Percentiles rank a stretch among this genome's conserved stretches.
phyloP scores from a whole-genome alignment of 2,113 vertebrate species.

The Ptilorrhoa leucosticta region DNA sequence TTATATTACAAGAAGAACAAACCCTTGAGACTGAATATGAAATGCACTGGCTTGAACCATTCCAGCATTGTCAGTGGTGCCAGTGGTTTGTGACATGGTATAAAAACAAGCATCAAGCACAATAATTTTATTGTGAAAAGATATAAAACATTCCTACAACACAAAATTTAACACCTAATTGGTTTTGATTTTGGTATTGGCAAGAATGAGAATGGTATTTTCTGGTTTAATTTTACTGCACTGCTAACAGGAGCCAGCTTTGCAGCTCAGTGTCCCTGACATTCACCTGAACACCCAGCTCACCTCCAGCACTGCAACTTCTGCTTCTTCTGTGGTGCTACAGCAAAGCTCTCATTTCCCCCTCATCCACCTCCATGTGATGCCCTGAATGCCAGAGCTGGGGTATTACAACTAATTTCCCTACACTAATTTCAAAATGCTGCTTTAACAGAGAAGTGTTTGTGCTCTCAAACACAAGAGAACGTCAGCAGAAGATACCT shows the following conservation, averaged over 20 bases:
- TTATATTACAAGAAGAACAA: neutral
- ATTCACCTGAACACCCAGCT: neutral
- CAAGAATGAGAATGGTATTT: neutral
- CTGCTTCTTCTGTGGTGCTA: neutral
- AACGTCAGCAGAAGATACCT: neutral
- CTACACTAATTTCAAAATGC: neutral
- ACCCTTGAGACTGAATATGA: neutral
- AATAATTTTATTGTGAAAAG: neutral
- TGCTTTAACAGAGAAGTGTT: accelerated
- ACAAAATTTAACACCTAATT: neutral
- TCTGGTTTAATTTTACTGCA: neutral
- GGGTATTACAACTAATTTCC: neutral
- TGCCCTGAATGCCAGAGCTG: neutral
- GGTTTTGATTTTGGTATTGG: neutral
- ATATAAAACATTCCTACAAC: neutral
- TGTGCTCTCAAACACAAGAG: neutral
- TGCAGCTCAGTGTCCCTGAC: neutral
- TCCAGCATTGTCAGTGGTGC: neutral
- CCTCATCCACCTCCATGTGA: neutral
- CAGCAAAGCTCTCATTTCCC: neutral
- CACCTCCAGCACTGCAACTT: neutral
- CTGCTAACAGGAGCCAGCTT: neutral
- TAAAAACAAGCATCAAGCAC: neutral
- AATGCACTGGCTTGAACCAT: neutral
- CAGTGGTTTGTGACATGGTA: neutral